phyloP scores from a whole-genome alignment of 2,113 vertebrate species.

The Cynocephalus volans region DNA sequence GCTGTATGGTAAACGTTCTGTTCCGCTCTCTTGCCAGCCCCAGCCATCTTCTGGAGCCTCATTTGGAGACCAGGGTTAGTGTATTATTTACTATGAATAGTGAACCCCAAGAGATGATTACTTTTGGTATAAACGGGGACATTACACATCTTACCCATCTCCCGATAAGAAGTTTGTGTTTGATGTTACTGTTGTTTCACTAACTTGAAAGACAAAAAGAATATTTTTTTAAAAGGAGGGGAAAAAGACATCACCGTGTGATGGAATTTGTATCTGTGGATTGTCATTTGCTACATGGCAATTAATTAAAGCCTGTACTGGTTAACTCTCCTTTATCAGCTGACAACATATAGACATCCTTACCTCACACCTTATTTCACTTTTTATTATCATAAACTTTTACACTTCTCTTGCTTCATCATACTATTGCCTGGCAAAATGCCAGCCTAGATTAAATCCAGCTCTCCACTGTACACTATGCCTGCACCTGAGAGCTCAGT shows the following conservation, averaged over 20 bases:
- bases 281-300: not conserved
- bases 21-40: not conserved
- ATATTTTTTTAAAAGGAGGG: not conserved
- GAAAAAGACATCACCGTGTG: not conserved
- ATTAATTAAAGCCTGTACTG: not conserved
- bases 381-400: not conserved
- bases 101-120: not conserved
- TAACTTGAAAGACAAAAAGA: not conserved
- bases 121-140: not conserved
- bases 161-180: not conserved
- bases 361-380: too few species aligned
- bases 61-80: not conserved
- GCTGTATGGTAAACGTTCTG: not conserved
- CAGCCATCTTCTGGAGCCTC: not conserved
- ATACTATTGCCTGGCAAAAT: conserved; percentile 31
- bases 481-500: not conserved
- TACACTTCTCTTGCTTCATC: not conserved
- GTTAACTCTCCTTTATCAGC: not conserved
- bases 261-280: not conserved
- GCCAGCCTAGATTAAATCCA: not conserved
- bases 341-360: not conserved
- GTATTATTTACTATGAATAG: not conserved
- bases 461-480: not conserved
- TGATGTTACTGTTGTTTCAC: not conserved
- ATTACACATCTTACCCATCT: not conserved